These are phyloP conservation scores for Petrosia ficiformis DNA, from an alignment of 37 sponge, comb jelly and placozoan genomes.

Conservation along the genomic window DNA sequence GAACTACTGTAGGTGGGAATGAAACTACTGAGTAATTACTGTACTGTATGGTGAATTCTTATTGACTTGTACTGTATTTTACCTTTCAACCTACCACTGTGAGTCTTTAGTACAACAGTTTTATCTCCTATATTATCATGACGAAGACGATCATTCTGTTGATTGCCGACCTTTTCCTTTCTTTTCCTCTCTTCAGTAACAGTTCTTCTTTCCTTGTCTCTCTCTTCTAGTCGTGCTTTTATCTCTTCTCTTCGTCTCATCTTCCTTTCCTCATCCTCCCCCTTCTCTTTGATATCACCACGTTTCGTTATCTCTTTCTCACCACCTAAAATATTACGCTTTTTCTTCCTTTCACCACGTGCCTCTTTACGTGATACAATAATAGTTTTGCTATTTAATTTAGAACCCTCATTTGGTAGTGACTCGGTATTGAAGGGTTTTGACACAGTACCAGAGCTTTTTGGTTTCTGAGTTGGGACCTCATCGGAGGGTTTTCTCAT, in stretches of 20 bases:
- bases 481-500: too few species aligned
- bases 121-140: too few species aligned
- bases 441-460: too few species aligned
- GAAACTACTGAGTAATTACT: too few species aligned
- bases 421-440: not conserved
- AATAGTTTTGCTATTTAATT: not conserved
- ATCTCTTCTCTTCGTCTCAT: not conserved
- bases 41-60: too few species aligned
- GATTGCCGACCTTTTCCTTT: too few species aligned
- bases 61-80: too few species aligned
- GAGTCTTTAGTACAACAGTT: too few species aligned
- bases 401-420: not conserved
- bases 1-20: too few species aligned
- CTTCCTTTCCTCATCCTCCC: not conserved
- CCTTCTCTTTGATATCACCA: not conserved
- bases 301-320: not conserved
- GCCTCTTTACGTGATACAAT: not conserved
- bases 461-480: too few species aligned
- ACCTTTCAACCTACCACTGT: too few species aligned
- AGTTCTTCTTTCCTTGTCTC: slow-evolving; percentile 22
- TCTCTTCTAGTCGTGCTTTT: slow-evolving; percentile 35
- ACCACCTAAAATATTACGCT: not conserved
- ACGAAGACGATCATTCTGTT: too few species aligned
- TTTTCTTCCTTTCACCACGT: not conserved
- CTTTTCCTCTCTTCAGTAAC: slow-evolving; percentile 9